Evolutionary conservation across 2,888 invertebrate genomes (phyloP).

Genomic region (Cosmia pyralina): DNA sequence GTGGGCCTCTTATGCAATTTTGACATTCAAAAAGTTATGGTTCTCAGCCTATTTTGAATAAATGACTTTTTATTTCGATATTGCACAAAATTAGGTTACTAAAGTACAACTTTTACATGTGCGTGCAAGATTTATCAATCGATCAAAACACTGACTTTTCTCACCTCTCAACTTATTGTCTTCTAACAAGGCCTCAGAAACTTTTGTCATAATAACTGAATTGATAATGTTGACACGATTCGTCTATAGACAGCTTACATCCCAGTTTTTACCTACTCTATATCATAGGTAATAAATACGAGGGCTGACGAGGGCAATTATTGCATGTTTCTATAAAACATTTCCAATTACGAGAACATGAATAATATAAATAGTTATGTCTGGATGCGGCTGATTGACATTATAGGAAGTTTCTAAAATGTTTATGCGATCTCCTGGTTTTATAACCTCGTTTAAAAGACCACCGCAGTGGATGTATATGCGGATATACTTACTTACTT

Average conservation of each 20-base stretch:
- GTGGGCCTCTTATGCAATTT: not conserved
- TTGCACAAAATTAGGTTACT: not conserved
- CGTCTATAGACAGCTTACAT: conserved; percentile 38
- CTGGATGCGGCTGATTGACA: conserved; percentile 48
- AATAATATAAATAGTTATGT: conserved; percentile 24
- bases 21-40: not conserved
- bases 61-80: not conserved
- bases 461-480: conserved; percentile 25
- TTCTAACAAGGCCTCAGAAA: conserved; percentile 33
- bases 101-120: not conserved
- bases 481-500: conserved; percentile 10
- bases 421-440: conserved; percentile 49
- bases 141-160: conserved; percentile 16
- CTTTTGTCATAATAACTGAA: conserved; percentile 46
- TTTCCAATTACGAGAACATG: conserved; percentile 9
- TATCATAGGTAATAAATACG: conserved; percentile 43
- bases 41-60: not conserved
- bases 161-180: conserved; percentile 28
- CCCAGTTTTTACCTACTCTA: conserved; percentile 36
- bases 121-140: not conserved
- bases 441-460: conserved; percentile 49
- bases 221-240: conserved; percentile 46
- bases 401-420: conserved; percentile 44
- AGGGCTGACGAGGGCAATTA: not conserved
- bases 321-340: conserved; percentile 27